phyloP scores from a whole-genome alignment of 64 coral and sea anemone genomes.

The Platygyra sinensis region DNA sequence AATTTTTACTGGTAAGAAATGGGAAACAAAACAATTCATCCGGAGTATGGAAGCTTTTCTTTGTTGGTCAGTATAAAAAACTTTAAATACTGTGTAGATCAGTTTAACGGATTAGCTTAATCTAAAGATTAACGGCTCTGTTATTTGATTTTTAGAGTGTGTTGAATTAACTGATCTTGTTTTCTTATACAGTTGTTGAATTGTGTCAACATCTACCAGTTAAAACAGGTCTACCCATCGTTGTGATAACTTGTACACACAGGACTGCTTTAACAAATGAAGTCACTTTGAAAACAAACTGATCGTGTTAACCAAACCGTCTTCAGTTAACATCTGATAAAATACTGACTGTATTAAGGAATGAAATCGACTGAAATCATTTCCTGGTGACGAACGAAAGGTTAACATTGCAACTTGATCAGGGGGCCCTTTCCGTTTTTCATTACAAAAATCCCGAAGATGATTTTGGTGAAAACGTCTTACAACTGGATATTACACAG shows the following conservation, averaged over 20 bases:
- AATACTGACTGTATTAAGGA: not conserved
- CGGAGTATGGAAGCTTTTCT: not conserved
- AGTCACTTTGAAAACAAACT: constrained; percentile 1
- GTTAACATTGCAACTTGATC: not conserved
- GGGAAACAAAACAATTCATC: not conserved
- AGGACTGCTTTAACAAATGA: constrained; percentile 4
- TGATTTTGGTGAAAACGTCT: not conserved
- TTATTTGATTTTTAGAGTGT: not conserved
- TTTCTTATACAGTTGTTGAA: not conserved
- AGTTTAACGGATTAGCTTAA: not conserved
- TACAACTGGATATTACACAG: too few species aligned
- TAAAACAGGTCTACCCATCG: not conserved
- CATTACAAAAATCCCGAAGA: not conserved
- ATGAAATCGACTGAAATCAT: not conserved
- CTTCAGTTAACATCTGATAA: not conserved
- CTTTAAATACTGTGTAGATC: not conserved
- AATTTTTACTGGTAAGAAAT: not conserved
- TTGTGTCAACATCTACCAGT: constrained; percentile 1
- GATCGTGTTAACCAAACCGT: not conserved
- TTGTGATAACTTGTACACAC: not conserved
- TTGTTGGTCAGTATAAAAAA: too few species aligned
- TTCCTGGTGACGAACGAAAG: not conserved
- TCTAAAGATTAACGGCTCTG: not conserved
- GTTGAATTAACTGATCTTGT: not conserved
- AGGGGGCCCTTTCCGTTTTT: not conserved